Percentiles rank a stretch among this genome's conserved stretches.
phyloP scores from a whole-genome alignment of 2,797 vertebrate species.

The Neosalanx taihuensis region DNA sequence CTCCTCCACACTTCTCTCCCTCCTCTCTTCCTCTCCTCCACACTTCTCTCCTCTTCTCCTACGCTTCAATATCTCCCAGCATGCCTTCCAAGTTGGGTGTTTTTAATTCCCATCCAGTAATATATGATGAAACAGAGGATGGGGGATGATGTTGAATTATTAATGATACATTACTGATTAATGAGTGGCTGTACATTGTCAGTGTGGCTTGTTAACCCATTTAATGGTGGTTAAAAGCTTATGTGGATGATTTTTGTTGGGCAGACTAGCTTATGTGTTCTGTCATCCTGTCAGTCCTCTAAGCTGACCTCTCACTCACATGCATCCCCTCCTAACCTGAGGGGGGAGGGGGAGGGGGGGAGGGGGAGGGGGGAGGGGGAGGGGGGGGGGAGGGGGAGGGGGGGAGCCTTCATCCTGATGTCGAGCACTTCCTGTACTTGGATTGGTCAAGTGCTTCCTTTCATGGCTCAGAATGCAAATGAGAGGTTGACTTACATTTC shows the following conservation, averaged over 20 bases:
- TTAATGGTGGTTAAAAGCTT: conserved; percentile 49
- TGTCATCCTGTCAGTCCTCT: background rate
- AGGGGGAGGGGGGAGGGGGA: background rate
- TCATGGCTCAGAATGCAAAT: no score
- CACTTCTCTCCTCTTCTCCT: conserved; percentile 12
- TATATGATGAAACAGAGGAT: conserved; percentile 2
- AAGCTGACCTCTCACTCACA: background rate
- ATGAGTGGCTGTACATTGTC: conserved; percentile 24
- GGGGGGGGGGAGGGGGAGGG: background rate
- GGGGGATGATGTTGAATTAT: conserved; percentile 39
- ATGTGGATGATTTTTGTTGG: conserved; percentile 19
- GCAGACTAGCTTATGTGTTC: background rate
- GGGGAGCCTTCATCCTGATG: no score
- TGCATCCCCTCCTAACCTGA: background rate
- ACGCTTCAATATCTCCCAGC: background rate
- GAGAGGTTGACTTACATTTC: no score
- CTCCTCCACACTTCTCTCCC: background rate
- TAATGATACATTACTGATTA: conserved; percentile 47
- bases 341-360: background rate
- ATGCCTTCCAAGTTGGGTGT: background rate
- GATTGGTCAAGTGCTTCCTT: no score
- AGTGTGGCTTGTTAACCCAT: conserved; percentile 56
- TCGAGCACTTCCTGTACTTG: no score
- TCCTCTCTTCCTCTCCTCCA: background rate
- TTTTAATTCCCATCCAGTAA: background rate